Base-by-base conservation (phyloP, 2,797 vertebrate species). In the Avahi laniger region DNA sequence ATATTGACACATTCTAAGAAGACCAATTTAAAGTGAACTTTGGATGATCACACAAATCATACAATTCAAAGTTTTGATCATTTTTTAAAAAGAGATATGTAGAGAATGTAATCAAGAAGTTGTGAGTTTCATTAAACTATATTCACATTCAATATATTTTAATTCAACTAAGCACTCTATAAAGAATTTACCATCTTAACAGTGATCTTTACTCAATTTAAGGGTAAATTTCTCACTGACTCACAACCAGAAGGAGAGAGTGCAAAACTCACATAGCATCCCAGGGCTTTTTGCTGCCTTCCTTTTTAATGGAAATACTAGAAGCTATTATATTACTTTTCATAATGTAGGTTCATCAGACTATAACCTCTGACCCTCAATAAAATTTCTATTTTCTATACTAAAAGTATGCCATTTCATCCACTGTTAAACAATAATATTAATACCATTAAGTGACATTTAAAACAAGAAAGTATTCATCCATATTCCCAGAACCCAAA, bases 371-470 rank as follows among this genome's bases (percentile, higher is more conserved):
- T 67, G 46, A 41, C 6, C 81, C 26, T 14, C 38, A 50, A 52
- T 69, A 93, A 75, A 95, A 72, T 76, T 84, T 72, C 10, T 85
- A 18, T 11, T 43, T 79, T 82, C 41, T 94, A 17, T 46, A 81
- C 1, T 57, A 50, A 87, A 82, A 88, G 35, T 11, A 72, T 43
- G 18, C 28, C 54, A 30, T 87, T 70, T 43, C 81, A 73, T 63
- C 65, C 76, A 73, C 50, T 81, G 26, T 63, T 80, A 91, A 57
- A 38, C 20, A 86, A 69, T 83, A 85, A 41, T 89, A 75, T 57
- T 91, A 93, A 86, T 96, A 41, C 28, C 4, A 83, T 65, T 63
- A 81, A 80, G 24, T 73, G 38, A 89, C 28, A 95, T 86, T 91
- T 87, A 92, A 96, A 75, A 70, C 24, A 89, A 86, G 38, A 83